phyloP scores from a whole-genome alignment of 2,888 invertebrate species.

The Bugula neritina region DNA sequence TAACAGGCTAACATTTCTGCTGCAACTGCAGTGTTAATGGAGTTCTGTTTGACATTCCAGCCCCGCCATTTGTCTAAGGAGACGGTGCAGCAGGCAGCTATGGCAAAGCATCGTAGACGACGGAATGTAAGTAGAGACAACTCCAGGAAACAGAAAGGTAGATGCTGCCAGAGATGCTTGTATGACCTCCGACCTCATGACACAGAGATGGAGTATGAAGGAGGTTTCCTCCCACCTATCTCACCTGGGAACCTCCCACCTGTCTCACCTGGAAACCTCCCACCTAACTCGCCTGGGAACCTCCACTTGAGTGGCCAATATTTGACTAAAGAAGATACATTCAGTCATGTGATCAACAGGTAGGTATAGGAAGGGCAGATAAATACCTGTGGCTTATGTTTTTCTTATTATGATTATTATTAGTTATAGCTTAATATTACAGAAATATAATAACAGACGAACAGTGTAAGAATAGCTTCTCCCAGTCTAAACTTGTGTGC shows the following conservation, averaged over 20 bases:
- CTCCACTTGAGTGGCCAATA: neutral
- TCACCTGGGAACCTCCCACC: neutral
- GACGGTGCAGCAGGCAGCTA: neutral
- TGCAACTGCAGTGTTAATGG: no score
- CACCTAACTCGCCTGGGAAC: neutral
- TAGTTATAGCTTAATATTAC: no score
- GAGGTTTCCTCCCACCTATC: neutral
- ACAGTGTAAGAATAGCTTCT: no score
- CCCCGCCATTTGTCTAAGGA: neutral
- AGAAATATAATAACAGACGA: no score
- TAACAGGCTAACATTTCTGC: no score
- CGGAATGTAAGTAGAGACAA: neutral
- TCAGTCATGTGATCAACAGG: slow-evolving; percentile 16
- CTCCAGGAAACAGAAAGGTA: neutral
- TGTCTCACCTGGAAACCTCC: neutral
- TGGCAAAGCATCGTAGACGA: neutral
- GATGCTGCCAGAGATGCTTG: neutral
- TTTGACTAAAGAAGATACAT: neutral
- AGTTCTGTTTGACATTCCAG: no score
- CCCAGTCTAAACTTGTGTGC: no score
- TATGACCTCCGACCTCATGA: neutral
- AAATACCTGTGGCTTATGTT: no score
- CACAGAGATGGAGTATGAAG: neutral
- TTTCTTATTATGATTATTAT: no score
- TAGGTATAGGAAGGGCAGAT: no score